Evolutionary conservation across 2,113 vertebrate species (phyloP), one percentile per base, ranked within the genome.

Genomic region (Bambusicola thoracicus): DNA sequence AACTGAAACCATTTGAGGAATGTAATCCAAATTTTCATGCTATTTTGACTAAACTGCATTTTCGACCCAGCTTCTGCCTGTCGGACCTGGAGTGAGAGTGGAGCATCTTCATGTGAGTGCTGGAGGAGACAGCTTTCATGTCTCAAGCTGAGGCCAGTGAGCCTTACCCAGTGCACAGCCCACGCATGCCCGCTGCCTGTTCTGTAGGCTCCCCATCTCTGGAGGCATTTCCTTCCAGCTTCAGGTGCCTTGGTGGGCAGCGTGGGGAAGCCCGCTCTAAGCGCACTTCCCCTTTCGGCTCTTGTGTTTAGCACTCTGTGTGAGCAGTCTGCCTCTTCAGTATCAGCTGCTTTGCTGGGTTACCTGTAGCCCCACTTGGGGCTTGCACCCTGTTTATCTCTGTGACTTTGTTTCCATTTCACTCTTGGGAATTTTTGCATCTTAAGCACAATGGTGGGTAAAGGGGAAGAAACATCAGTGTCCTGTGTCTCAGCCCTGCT

Each of bases 221-320:
- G 0, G 63, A 94, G 75, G 96, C 94, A 85, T 97, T 94, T 97
- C 81, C 93, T 90, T 46, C 30, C 74, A 92, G 65, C 59, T 22
- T 96, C 96, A 96, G 96, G 95, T 97, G 97, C 87, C 70, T 34
- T 1, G 0, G 81, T 4, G 27, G 96, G 93, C 93, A 46, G 81
- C 7, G 4, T 8, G 92, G 97, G 97, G 95, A 97, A 98, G 91
- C 97, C 97, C 96, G 1, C 43, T 34, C 5, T 10, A 81, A 4
- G 46, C 87, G 59, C 72, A 79, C 92, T 95, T 98, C 97, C 97
- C 80, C 97, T 98, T 97, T 98, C 73, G 44, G 74, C 96, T 92
- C 72, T 68, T 3, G 0, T 65, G 17, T 56, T 85, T 11, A 51
- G 41, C 67, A 21, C 85, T 94, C 49, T 59, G 40, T 48, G 66